Evolutionary conservation across 1,140 invertebrate genomes (phyloP).

Genomic region (Papilio polyxenes): DNA sequence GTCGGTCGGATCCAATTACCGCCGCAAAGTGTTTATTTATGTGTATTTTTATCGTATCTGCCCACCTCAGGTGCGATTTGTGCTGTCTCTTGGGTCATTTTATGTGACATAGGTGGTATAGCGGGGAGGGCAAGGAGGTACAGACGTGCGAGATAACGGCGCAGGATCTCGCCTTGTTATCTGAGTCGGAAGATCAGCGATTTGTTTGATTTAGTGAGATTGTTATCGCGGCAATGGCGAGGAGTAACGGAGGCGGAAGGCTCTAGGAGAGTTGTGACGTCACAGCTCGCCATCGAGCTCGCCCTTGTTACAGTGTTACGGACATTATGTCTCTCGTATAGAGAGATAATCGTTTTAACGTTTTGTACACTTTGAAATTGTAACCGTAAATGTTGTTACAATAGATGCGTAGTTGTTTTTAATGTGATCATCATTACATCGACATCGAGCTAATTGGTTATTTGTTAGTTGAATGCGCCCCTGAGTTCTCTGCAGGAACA

Average conservation of each 20-base stretch:
- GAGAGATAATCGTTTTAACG: background rate
- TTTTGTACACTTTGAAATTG: background rate
- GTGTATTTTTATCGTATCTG: slow-evolving; percentile 17
- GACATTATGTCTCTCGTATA: background rate
- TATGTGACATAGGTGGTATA: background rate
- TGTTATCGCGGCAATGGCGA: background rate
- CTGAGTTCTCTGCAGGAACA: background rate
- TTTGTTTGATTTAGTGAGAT: slow-evolving; percentile 17
- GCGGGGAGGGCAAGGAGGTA: background rate
- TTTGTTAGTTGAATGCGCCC: background rate
- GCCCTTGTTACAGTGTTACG: no score
- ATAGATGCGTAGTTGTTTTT: background rate
- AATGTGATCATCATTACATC: background rate
- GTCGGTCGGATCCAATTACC: background rate
- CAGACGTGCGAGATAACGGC: background rate
- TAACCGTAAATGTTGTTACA: background rate
- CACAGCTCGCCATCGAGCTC: no score
- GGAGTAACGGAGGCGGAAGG: background rate
- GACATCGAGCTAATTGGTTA: background rate
- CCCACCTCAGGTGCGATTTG: background rate
- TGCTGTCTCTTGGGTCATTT: background rate
- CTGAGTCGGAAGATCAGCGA: background rate
- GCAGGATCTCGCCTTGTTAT: background rate
- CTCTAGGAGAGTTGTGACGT: no score
- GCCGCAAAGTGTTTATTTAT: background rate